phyloP scores from a whole-genome alignment of 92 coral and sea anemone genomes.

The Parazoanthus darwini region DNA sequence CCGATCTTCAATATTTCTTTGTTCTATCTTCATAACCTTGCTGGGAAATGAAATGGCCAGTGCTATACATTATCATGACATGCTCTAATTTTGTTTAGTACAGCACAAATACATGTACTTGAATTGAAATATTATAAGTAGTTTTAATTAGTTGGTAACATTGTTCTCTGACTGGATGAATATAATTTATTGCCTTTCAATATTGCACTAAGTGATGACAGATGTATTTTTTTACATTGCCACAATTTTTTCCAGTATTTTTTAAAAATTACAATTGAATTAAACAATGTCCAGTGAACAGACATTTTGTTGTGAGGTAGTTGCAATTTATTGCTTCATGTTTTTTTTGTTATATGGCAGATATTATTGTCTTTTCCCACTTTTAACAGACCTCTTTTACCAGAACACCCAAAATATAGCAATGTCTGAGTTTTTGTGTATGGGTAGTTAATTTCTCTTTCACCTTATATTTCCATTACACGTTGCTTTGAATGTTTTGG shows the following conservation, averaged over 20 bases:
- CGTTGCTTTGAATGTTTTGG: not conserved
- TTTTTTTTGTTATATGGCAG: no score
- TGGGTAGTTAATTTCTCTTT: not conserved
- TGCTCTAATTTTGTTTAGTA: no score
- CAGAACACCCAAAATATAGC: not conserved
- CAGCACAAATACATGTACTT: no score
- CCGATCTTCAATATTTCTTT: not conserved
- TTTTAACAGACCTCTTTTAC: not conserved
- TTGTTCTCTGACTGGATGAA: no score
- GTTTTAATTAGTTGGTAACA: no score
- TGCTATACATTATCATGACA: not conserved
- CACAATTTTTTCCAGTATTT: not conserved
- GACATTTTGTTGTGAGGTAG: not conserved
- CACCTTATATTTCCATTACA: not conserved
- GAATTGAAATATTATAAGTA: no score
- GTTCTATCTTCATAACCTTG: not conserved
- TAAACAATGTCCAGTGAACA: not conserved
- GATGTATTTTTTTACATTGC: not conserved
- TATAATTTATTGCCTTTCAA: no score
- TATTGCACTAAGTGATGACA: not conserved
- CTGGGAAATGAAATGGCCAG: not conserved
- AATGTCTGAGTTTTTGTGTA: no score
- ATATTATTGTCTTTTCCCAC: not conserved
- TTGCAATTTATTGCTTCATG: not conserved
- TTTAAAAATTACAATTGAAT: no score